Conservation (phyloP, 35 echinoderm and acorn worm genomes). For the Holothuria glaberrima region DNA sequence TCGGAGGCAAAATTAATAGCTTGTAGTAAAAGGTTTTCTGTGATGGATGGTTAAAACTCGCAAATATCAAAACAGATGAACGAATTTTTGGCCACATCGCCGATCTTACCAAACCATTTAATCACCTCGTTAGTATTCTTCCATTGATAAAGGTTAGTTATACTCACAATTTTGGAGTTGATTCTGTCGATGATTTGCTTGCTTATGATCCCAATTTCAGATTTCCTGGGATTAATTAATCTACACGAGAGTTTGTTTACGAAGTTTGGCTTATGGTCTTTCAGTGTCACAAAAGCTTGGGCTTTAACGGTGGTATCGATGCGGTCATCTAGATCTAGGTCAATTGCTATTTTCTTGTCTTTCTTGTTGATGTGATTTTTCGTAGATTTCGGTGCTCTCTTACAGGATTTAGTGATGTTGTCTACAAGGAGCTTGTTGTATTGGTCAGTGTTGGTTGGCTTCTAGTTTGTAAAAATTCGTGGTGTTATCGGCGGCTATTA, state of each 20-base stretch:
- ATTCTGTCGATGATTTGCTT: constrained; percentile 36
- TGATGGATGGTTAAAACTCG: not conserved
- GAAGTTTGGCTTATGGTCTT: constrained; percentile 59
- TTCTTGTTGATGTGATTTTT: not conserved
- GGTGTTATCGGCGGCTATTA: constrained; percentile 23
- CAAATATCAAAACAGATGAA: not conserved
- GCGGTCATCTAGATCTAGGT: constrained; percentile 26
- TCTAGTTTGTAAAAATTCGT: constrained; percentile 51
- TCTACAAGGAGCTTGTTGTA: constrained; percentile 37
- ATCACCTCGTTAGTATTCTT: not conserved
- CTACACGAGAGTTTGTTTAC: constrained; percentile 19
- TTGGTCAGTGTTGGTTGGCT: too few relatives aligned
- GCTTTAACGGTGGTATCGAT: not conserved
- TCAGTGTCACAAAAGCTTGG: not conserved
- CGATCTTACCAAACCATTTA: not conserved
- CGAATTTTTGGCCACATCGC: not conserved
- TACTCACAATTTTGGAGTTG: not conserved
- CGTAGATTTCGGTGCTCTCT: not conserved
- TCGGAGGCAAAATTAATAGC: not conserved
- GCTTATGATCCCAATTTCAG: constrained; percentile 59
- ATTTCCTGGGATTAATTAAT: constrained; percentile 51
- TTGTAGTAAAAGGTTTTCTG: not conserved
- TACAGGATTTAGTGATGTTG: constrained; percentile 36
- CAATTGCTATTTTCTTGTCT: not conserved
- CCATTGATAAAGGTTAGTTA: constrained; percentile 31